Evolutionary conservation across 2,113 vertebrate genomes (phyloP), one percentile per base, ranked within the genome.

Genomic region (Mystacornis crossleyi): DNA sequence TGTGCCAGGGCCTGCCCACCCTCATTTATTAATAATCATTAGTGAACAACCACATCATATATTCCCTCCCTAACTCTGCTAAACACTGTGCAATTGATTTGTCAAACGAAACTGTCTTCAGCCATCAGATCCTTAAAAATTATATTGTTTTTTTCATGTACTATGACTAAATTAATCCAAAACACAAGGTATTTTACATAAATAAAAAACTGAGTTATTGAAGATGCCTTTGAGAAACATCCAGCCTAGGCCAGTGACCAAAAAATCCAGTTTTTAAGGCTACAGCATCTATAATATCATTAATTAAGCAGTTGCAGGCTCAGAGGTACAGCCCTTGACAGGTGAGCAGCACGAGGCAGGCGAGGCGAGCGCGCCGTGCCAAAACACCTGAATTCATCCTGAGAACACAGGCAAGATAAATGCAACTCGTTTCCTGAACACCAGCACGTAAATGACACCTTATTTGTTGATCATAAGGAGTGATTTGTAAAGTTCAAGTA

Each of bases 381-480:
- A 66, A 26, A 93, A 65, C 74, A 53, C 62, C 90, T 13, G 73
- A 72, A 90, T 58, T 70, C 81, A 45, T 13, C 57, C 77, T 33
- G 67, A 43, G 95, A 93, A 40, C 70, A 5, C 13, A 14, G 82
- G 20, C 33, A 61, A 92, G 91, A 93, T 82, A 93, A 95, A 96
- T 70, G 80, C 4, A 95, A 43, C 86, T 95, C 80, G 51, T 82
- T 94, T 95, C 80, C 80, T 79, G 36, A 95, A 50, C 80, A 77
- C 58, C 9, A 38, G 90, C 95, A 93, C 45, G 58, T 75, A 86
- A 96, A 74, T 71, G 95, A 91, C 84, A 90, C 75, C 69, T 90
- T 91, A 88, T 96, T 93, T 97, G 90, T 94, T 93, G 96, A 96
- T 96, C 93, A 73, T 48, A n/a, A 86, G 83, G 65, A 88, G 86